A percentile compares a stretch with the other conserved stretches of the same genome.
phyloP scores from a whole-genome alignment of 2,888 invertebrate species.

The Graphium colonna region DNA sequence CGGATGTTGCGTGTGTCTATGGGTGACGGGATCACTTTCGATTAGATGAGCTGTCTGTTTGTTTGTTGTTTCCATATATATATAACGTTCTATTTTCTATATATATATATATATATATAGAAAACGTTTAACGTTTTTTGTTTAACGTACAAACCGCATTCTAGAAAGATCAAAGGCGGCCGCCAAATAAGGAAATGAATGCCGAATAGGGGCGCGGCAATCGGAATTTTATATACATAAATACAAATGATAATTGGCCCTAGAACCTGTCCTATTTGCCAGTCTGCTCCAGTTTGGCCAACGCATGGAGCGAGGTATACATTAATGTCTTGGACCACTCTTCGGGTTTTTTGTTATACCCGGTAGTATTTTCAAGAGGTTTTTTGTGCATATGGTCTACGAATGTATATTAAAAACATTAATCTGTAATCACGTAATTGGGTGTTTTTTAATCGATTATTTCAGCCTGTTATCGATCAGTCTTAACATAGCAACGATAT shows the following conservation, averaged over 20 bases:
- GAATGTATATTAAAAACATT: background rate
- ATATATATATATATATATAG: too few species aligned
- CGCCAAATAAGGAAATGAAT: constrained; percentile 28
- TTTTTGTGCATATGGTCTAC: constrained; percentile 3
- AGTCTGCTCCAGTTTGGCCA: constrained; percentile 8
- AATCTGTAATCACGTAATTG: background rate
- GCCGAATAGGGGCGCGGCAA: constrained; percentile 22
- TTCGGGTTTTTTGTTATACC: constrained; percentile 12
- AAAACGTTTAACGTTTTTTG: too few species aligned
- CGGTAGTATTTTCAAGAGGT: constrained; percentile 6
- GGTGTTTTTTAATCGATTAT: background rate
- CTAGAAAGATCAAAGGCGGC: background rate
- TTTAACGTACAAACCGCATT: too few species aligned
- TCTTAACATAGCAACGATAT: background rate
- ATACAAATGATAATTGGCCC: constrained; percentile 16
- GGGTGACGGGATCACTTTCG: too few species aligned
- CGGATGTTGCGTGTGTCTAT: too few species aligned
- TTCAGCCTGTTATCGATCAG: background rate
- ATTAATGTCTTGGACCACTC: background rate
- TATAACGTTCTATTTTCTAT: too few species aligned
- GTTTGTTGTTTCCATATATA: too few species aligned
- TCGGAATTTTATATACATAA: constrained; percentile 23
- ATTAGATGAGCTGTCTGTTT: too few species aligned
- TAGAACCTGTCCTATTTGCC: constrained; percentile 15
- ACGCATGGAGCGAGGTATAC: background rate